Evolutionary conservation across 1,140 invertebrate genomes (phyloP).

Genomic region (Acromyrmex echinatior): DNA sequence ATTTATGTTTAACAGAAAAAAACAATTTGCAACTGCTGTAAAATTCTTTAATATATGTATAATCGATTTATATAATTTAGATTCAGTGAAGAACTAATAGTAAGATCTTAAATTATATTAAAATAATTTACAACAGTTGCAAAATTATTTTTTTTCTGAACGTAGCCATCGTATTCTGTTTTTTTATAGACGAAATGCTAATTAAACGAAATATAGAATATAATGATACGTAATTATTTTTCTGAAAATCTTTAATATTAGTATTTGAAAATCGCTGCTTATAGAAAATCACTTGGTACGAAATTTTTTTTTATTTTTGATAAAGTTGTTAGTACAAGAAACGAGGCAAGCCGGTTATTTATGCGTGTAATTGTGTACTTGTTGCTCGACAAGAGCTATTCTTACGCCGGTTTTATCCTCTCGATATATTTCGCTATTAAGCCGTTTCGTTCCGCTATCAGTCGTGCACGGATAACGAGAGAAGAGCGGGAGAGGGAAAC

Average conservation of each 20-base stretch:
- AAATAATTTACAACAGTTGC: too few species aligned
- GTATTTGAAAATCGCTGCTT: background rate
- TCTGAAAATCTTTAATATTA: background rate
- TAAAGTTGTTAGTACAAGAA: background rate
- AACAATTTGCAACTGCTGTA: too few species aligned
- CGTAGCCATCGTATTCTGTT: too few species aligned
- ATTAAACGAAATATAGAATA: background rate
- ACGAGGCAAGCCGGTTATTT: background rate
- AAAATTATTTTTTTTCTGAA: too few species aligned
- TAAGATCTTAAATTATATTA: too few species aligned
- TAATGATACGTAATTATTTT: background rate
- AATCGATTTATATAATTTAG: too few species aligned
- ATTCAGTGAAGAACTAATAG: too few species aligned
- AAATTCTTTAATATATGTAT: too few species aligned
- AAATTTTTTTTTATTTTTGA: background rate
- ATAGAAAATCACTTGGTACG: background rate
- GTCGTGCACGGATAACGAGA: slow-evolving; percentile 36
- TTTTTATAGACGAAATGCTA: background rate
- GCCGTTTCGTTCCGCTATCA: slow-evolving; percentile 61
- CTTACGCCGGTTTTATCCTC: background rate
- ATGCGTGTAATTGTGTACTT: background rate
- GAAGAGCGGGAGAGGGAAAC: background rate
- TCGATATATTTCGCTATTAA: background rate
- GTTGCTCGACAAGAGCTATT: background rate
- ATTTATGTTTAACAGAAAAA: background rate